Evolutionary conservation across 2,797 vertebrate genomes (phyloP), one percentile per base, ranked within the genome.

Genomic region (Gymnothorax reevesii): DNA sequence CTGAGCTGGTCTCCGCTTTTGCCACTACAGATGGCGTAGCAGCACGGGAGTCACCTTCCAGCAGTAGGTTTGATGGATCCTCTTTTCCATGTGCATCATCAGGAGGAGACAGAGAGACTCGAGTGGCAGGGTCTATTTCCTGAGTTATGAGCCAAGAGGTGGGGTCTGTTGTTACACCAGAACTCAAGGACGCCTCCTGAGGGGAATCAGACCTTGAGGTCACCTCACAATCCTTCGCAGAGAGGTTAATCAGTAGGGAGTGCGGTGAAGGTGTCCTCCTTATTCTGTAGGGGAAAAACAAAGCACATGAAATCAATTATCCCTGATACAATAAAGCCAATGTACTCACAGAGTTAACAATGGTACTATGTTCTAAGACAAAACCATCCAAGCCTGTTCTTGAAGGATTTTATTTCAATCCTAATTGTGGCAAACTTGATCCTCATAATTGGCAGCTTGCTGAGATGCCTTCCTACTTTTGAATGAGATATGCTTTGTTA

Each of bases 91-190:
- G 89, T 64, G 90, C 71, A 0, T 55, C 10, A 79, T 91, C 91
- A 7, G 82, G 79, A 69, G 88, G 89, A 20, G 7, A 77, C 1
- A 59, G 57, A 82, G 27, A 55, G 59, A 84, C 87, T 7, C 77
- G 62, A 15, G 92, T 90, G 7, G 88, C 86, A 84, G 54, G 13
- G 12, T 90, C 91, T 5, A 89, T 89, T 22, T 93, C 92, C 20
- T 90, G 82, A 3, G 90, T 80, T 57, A 91, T 84, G 8, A 89
- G 86, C 94, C 95, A 95, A 52, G 94, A 89, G 0, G 90, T 93
- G 10, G 93, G 94, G 86, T 96, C 94, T 3, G 94, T 95, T 64
- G 95, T 95, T 62, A 96, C 88, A 0, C 94, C 94, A 13, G 91
- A 93, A 90, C 92, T 93, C 82, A 96, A 89, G 83, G 92, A 91